Evolutionary conservation across 2,888 invertebrate species (phyloP).

Genomic region (Acanthosoma haemorrhoidale): DNA sequence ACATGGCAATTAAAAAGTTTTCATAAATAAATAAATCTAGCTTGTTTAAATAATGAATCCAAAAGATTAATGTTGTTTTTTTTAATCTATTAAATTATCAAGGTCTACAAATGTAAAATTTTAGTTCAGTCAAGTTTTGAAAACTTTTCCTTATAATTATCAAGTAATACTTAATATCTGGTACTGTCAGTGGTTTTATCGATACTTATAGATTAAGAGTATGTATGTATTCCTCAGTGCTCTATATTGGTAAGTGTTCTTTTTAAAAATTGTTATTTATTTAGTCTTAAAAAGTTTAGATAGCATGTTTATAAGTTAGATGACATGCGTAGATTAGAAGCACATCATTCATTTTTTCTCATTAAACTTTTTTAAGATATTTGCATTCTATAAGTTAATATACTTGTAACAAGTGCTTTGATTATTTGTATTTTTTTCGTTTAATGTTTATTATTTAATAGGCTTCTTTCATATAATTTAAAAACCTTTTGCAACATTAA

Average conservation of each 20-base stretch:
- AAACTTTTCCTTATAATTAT: no score
- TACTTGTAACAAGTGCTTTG: background rate
- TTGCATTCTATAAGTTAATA: background rate
- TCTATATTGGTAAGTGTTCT: slow-evolving; percentile 33
- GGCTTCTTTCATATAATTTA: background rate
- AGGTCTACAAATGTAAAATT: no score
- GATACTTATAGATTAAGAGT: background rate
- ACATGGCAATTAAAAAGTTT: no score
- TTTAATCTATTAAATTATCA: no score
- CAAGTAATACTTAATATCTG: no score
- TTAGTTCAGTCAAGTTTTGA: no score
- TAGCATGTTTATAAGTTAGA: slow-evolving; percentile 33
- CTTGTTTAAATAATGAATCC: no score
- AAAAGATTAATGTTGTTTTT: no score
- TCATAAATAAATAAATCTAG: no score
- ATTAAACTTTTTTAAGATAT: background rate
- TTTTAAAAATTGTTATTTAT: background rate
- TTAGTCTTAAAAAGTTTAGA: slow-evolving; percentile 27
- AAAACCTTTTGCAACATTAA: background rate
- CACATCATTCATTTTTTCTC: slow-evolving; percentile 18
- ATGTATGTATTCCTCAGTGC: background rate
- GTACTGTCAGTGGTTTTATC: no score
- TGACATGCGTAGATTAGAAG: slow-evolving; percentile 35
- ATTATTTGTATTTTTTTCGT: background rate
- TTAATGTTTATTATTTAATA: background rate